Base-by-base conservation (phyloP, 2,797 vertebrate genomes). In the Rhyacichthys aspro region DNA sequence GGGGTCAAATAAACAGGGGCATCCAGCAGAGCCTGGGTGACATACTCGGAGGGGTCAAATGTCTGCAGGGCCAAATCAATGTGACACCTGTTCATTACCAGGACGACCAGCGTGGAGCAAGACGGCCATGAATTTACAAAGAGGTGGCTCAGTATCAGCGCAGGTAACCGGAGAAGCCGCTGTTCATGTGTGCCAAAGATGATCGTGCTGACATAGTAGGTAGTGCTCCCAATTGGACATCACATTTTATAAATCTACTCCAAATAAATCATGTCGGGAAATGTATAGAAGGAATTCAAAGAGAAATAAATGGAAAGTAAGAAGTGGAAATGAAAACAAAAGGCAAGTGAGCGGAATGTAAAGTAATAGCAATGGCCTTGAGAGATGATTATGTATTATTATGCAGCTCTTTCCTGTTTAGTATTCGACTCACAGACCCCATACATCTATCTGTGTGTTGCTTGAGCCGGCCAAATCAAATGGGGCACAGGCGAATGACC, bases 1-100 rank as follows among this genome's bases (percentile, higher is more conserved):
- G 36, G 56, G 82, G 81, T 84, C 77, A 74, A 74, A 58, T 65
- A 74, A 79, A 78, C 64, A 43, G 59, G 56, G 69, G 71, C 60
- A 52, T 74, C 33, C 18, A 11, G 36, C 48, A 48, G 55, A 67
- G 59, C 37, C 56, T 67, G 19, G 53, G 48, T 60, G 84, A 72
- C 53, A 58, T 76, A 68, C 55, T 46, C 71, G 41, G 44, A 54
- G 19, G 57, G 72, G 77, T 84, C 43, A 45, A 62, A 45, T 67
- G 57, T 62, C 64, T 70, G 36, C 43, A 47, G 66, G 57, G 62
- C 63, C 63, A 76, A 71, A 71, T 77, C 78, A 34, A 74, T 68
- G 74, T 76, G 78, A 79, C 77, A 81, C 12, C 43, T 32, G 78
- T 70, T 67, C 70, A 79, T 47, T 82, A 59, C 84, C 69, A 28